Conservation (phyloP, 2,797 vertebrate genomes). For the Aselliscus stoliczkanus region DNA sequence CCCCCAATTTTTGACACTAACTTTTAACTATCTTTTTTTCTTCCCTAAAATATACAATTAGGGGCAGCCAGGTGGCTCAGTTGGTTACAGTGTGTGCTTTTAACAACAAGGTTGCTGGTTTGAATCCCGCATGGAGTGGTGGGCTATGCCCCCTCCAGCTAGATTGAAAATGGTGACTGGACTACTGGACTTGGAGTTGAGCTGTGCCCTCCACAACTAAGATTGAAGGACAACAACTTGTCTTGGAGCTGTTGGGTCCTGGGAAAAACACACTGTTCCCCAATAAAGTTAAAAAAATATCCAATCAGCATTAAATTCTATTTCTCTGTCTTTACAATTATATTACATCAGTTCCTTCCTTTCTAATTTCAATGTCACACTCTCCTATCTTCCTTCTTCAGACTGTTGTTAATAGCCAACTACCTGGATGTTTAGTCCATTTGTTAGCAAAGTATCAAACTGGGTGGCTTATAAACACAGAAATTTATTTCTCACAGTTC, state of each 20-base stretch:
- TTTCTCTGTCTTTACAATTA: background rate
- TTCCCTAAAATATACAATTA: background rate
- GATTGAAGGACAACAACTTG: too few relatives aligned
- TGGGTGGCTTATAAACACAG: background rate
- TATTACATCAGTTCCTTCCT: background rate
- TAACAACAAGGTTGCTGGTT: too few relatives aligned
- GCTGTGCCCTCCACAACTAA: too few relatives aligned
- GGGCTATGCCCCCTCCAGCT: too few relatives aligned
- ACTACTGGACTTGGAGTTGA: too few relatives aligned
- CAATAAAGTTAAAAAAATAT: background rate
- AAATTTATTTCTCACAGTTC: background rate
- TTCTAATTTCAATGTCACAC: background rate
- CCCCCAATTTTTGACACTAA: background rate
- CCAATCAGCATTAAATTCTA: background rate
- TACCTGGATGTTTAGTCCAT: background rate
- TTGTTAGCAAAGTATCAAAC: background rate
- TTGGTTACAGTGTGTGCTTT: too few relatives aligned
- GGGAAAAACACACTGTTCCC: too few relatives aligned
- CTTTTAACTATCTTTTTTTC: background rate
- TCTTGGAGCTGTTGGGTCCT: too few relatives aligned
- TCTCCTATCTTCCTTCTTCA: background rate
- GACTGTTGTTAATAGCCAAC: background rate
- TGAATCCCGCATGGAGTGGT: too few relatives aligned
- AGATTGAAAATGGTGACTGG: too few relatives aligned
- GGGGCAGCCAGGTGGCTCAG: too few relatives aligned